A percentile compares a stretch with the other conserved stretches of the same genome.
These are phyloP conservation scores for Chydorus sphaericus DNA, from an alignment of 2,888 invertebrate species.

Conservation along the genomic window DNA sequence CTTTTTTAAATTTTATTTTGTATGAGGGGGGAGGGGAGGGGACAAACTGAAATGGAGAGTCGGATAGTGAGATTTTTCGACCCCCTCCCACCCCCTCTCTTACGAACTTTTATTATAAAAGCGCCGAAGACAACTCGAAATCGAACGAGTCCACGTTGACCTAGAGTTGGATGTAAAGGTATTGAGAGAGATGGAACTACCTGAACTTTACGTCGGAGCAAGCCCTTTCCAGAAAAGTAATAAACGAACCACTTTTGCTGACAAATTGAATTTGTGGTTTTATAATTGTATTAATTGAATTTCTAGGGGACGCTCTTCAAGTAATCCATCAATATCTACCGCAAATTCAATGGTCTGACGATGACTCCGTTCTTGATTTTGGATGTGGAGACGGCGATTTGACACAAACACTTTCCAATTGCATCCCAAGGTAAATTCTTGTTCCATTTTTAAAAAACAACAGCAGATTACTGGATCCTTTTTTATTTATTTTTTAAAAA, in stretches of 20 bases:
- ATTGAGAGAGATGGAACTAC: conserved; percentile 46
- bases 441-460: not conserved
- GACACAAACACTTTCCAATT: conserved; percentile 44
- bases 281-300: too few relatives aligned
- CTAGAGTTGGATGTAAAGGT: not conserved
- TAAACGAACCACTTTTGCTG: too few relatives aligned
- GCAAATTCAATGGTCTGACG: conserved; percentile 40
- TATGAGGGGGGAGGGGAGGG: not conserved
- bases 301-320: conserved; percentile 44
- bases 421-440: conserved; percentile 11
- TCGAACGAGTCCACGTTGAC: not conserved
- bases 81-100: not conserved
- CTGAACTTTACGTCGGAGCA: conserved; percentile 48
- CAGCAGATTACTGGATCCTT: not conserved
- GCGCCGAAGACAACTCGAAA: not conserved
- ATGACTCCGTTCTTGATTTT: conserved; percentile 39
- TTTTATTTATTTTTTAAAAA: too few relatives aligned
- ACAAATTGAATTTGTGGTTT: too few relatives aligned
- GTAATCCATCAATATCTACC: conserved; percentile 46
- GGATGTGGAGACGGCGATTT: conserved; percentile 62
- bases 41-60: not conserved
- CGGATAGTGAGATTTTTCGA: not conserved
- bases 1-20: not conserved
- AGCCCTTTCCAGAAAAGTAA: conserved; percentile 52
- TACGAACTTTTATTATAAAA: conserved; percentile 1